Percentiles rank a stretch among this genome's conserved stretches.
Conservation (phyloP, 1,140 invertebrate species). For the Hylaeus anthracinus region DNA sequence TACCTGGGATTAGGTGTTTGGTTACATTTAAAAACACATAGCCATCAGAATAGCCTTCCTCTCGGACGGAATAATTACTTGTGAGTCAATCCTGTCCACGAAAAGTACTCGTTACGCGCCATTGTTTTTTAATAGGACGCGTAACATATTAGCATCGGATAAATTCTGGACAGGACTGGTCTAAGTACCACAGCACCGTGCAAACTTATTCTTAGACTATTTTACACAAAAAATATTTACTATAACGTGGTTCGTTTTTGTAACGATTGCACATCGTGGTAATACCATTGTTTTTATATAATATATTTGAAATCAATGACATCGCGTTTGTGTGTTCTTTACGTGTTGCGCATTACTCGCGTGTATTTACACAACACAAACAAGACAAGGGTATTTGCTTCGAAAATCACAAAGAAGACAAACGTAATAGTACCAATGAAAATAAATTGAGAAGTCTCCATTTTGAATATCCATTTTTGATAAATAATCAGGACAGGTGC, state of each 20-base stretch:
- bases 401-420: neutral
- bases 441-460: too few relatives aligned
- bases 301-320: neutral
- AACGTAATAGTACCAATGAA: neutral
- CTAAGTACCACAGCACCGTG: neutral
- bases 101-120: neutral
- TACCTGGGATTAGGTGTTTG: neutral
- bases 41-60: neutral
- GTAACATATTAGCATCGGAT: neutral
- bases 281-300: neutral
- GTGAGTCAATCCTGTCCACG: conserved; percentile 9
- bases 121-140: too few relatives aligned
- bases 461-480: too few relatives aligned
- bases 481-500: too few relatives aligned
- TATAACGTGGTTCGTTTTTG: neutral
- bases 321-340: neutral
- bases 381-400: too few relatives aligned
- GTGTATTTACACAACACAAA: neutral
- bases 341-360: neutral
- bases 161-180: neutral
- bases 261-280: neutral
- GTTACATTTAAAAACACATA: neutral
- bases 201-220: neutral
- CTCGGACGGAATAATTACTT: neutral
- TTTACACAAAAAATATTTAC: conserved; percentile 6